Percentiles rank a stretch among this genome's conserved stretches.
Evolutionary conservation across 37 sponge, comb jelly and placozoan genomes (phyloP).

Genomic region (Tethya wilhelma): DNA sequence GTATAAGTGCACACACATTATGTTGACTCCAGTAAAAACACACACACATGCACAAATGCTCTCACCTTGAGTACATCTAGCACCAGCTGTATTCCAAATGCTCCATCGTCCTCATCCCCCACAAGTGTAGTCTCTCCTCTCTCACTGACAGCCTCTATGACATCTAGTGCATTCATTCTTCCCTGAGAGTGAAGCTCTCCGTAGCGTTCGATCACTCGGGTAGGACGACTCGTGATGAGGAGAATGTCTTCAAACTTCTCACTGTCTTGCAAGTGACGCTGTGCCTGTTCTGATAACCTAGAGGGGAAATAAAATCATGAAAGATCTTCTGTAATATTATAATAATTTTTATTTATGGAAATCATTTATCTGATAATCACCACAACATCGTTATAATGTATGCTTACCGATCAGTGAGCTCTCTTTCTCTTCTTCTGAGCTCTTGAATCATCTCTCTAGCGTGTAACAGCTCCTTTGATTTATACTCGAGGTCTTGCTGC

Average conservation of each 20-base stretch:
- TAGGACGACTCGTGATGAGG: conserved; percentile 54
- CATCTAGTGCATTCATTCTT: conserved; percentile 69
- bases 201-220: conserved; percentile 53
- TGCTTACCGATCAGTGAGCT: conserved; percentile 70
- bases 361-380: too few relatives aligned
- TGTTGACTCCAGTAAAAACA: background rate
- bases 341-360: too few relatives aligned
- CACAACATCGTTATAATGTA: background rate
- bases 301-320: background rate
- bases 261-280: conserved; percentile 69
- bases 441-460: conserved; percentile 42
- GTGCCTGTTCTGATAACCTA: conserved; percentile 83
- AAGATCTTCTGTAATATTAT: background rate
- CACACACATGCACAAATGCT: background rate
- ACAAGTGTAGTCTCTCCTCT: too few relatives aligned
- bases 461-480: conserved; percentile 24
- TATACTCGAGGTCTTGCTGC: conserved; percentile 51
- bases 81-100: conserved; percentile 13
- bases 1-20: background rate
- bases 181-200: conserved; percentile 70
- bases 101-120: background rate
- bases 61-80: conserved; percentile 32
- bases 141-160: conserved; percentile 16
- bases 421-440: conserved; percentile 62
- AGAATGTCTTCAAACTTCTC: conserved; percentile 79